A percentile compares a stretch with the other conserved stretches of the same genome.
Evolutionary conservation across 2,113 vertebrate genomes (phyloP).

Genomic region (Sorex fumeus): DNA sequence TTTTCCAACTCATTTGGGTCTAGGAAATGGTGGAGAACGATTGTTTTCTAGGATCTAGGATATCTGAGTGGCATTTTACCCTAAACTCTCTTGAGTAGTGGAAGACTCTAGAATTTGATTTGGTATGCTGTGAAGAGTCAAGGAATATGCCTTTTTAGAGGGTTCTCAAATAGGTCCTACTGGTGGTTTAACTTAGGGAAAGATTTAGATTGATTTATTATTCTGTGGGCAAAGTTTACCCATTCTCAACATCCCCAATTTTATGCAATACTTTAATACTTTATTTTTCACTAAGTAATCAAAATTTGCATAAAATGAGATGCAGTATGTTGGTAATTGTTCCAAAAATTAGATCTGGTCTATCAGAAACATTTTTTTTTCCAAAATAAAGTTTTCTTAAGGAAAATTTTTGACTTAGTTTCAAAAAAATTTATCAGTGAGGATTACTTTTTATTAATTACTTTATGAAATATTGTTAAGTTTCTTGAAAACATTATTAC

Average conservation of each 20-base stretch:
- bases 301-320: constrained; percentile 67
- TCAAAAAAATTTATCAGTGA: constrained; percentile 26
- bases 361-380: constrained; percentile 71
- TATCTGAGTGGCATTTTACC: constrained; percentile 41
- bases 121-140: constrained; percentile 9
- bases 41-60: not conserved
- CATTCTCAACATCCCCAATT: not conserved
- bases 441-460: constrained; percentile 42
- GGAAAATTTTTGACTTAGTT: constrained; percentile 2
- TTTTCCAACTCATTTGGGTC: not conserved
- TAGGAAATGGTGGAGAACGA: constrained; percentile 32
- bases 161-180: not conserved
- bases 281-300: constrained; percentile 76
- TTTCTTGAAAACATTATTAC: constrained; percentile 54
- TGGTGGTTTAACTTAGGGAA: constrained; percentile 4
- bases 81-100: not conserved
- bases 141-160: not conserved
- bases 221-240: constrained; percentile 16
- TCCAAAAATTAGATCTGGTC: constrained; percentile 78
- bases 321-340: constrained; percentile 72
- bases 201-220: constrained; percentile 24
- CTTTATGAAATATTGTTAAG: constrained; percentile 11
- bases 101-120: not conserved
- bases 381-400: constrained; percentile 22
- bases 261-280: constrained; percentile 62